Evolutionary conservation across 2,113 vertebrate species (phyloP), one percentile per base, ranked within the genome.

Genomic region (Marmota flaviventris): DNA sequence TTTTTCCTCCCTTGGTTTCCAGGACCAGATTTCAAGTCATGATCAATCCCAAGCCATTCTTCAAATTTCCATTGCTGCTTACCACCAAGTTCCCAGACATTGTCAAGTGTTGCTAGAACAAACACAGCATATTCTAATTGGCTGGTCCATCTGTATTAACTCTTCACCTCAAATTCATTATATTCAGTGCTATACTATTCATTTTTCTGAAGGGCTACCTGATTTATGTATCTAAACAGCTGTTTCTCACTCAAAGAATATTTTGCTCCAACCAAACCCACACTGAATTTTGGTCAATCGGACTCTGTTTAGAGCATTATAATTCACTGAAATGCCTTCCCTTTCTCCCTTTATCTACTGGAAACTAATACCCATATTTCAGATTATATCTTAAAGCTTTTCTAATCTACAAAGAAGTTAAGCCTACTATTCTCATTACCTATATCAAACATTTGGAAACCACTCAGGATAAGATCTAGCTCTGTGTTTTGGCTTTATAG

Each of bases 101-200:
- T 93, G 13, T 75, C 63, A 53, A 17, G 22, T 83, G n/a, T 61
- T 94, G 27, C 27, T 34, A 73, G 34, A 91, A 89, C 1, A 89
- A 96, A 92, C 61, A 45, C 17, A 76, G 34, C 79, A 5, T 61
- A 81, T 87, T 95, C 17, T 91, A 89, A 95, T 76, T 61, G 27
- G 4, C 32, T 75, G n/a, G 42, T 81, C 10, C 14, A 73, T 67
- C 16, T 81, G 11, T 63, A 29, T 95, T 81, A 45, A 95, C 18
- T 87, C 20, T 69, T 93, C 10, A 37, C 42, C 29, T 90, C 3
- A 42, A 65, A 14, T 85, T 86, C 37, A 90, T 94, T 65, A 37
- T 56, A 69, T 76, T 76, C 16, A 85, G 20, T 69, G 8, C 13
- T 90, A 24, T 2, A 58, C 87, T 29, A 77, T 77, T 81, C 88